phyloP scores from a whole-genome alignment of 2,113 vertebrate genomes.

The Oreochromis spilurus region DNA sequence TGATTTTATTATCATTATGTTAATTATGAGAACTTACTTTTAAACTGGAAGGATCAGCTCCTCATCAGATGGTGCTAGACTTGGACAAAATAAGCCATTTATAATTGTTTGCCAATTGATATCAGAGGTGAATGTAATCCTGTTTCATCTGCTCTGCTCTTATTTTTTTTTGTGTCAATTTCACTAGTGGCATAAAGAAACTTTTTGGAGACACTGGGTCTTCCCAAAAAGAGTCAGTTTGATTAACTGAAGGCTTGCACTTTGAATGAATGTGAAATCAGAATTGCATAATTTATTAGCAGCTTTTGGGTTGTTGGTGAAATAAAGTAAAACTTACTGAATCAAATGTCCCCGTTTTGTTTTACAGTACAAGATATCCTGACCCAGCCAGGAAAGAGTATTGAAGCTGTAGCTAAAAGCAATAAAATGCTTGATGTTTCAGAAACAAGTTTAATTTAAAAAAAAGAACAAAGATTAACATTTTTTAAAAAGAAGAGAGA shows the following conservation, averaged over 20 bases:
- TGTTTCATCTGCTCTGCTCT: background rate
- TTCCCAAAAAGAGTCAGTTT: constrained; percentile 8
- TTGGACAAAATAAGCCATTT: constrained; percentile 17
- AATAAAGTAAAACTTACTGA: constrained; percentile 70
- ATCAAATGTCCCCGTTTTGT: background rate
- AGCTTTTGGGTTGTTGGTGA: constrained; percentile 58
- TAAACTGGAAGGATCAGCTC: background rate
- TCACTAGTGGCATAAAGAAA: constrained; percentile 13
- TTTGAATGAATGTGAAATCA: constrained; percentile 58
- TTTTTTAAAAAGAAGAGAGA: background rate
- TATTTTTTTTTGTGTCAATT: constrained; percentile 31
- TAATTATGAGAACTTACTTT: background rate
- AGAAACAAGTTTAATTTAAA: constrained; percentile 44
- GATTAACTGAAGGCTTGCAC: constrained; percentile 51
- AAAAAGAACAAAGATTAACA: background rate
- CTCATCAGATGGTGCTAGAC: background rate
- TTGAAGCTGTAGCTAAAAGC: background rate
- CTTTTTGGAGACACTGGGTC: background rate
- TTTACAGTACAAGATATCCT: background rate
- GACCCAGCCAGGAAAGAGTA: background rate
- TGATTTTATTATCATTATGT: background rate
- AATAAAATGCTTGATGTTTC: background rate
- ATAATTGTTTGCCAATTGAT: constrained; percentile 53
- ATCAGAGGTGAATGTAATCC: background rate
- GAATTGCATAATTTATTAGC: constrained; percentile 73